These are phyloP conservation scores for human (Homo sapiens) DNA, from an alignment of 2,113 vertebrate species.

Conservation along the genomic window GRCh38 chr4:167354001-167354500, in stretches of 20 bases:
- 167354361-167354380: neutral
- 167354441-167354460: too few species aligned
- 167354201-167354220: neutral
- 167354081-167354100: too few species aligned
- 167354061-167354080: too few species aligned
- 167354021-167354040: neutral
- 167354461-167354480: too few species aligned
- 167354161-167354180: neutral
- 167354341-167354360: neutral
- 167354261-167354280: neutral
- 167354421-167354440: neutral
- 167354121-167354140: neutral
- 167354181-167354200: neutral
- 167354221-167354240: neutral
- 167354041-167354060: neutral
- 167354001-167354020: neutral
- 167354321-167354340: neutral
- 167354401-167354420: neutral
- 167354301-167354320: neutral
- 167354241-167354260: neutral
- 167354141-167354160: neutral
- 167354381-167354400: fast-evolving
- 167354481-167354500: too few species aligned
- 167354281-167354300: neutral
- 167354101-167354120: too few species aligned